Base-by-base conservation (phyloP, 2,888 invertebrate genomes). In the Parnassius mnemosyne region DNA sequence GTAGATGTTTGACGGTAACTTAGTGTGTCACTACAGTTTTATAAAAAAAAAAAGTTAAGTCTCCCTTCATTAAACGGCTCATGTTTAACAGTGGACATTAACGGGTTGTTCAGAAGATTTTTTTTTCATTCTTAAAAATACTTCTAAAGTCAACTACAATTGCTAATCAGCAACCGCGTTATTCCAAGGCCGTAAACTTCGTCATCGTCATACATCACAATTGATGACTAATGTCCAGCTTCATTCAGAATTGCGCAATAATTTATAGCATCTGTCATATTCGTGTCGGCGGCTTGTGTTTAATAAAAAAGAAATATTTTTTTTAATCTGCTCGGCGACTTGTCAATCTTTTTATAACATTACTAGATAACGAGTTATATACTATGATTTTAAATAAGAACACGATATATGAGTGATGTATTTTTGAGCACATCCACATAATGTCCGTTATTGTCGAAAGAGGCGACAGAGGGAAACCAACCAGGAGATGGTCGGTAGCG, bases 221-320 rank as follows among this genome's bases (percentile, higher is more conserved):
- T 53, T n/a, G 57, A 57, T 62, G 62, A 62, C 49, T 62, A 62
- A 62, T 46, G 49, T 13, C 49, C 46, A 41, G 52, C 57, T 9
- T 11, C 51, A 47, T 42, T 16, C n/a, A 13, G 12, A 49, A 13
- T 57, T 62, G 57, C 62, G 57, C 53, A 62, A 62, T 57, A 7
- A 56, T 56, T 61, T 61, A 61, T 53, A 11, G 57, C 11, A 46
- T 61, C 57, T 44, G 55, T 56, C 34, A 34, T 34, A 7, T 34
- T 34, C 34, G 34, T 34, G 34, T 53, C 11, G 12, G 12, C 44
- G 44, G 12, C 44, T 12, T 44, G 44, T 44, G 5, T 44, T 44
- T 44, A 44, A 12, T 10, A 44, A 12, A 44, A 34, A 1, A 34
- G 9, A 11, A 44, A 11, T 11, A 44, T 44, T 44, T 44, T 44